phyloP scores from a whole-genome alignment of 2,888 invertebrate species.

The Dicyrtoma fusca region DNA sequence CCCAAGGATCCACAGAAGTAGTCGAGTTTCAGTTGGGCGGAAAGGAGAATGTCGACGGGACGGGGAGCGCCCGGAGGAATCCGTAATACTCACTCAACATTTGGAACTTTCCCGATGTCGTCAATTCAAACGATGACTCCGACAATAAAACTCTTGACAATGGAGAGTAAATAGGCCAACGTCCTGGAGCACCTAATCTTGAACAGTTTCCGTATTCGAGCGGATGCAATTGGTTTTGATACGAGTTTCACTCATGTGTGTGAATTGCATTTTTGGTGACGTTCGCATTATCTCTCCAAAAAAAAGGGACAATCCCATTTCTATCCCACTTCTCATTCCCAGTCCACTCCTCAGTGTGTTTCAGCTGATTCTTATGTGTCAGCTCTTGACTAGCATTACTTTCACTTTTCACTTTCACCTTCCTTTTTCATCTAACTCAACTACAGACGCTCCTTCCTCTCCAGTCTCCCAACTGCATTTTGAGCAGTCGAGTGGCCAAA shows the following conservation, averaged over 20 bases:
- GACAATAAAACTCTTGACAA: slow-evolving; percentile 40
- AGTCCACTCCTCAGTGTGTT: too few relatives aligned
- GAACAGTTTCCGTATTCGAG: slow-evolving; percentile 51
- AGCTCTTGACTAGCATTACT: too few relatives aligned
- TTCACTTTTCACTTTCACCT: too few relatives aligned
- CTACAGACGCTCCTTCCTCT: too few relatives aligned
- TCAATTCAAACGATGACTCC: slow-evolving; percentile 36
- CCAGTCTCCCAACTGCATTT: too few relatives aligned
- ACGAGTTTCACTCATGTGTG: slow-evolving; percentile 32
- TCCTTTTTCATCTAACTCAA: too few relatives aligned
- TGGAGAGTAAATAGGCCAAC: slow-evolving; percentile 42
- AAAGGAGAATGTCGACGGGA: slow-evolving; percentile 2
- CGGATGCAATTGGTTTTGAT: slow-evolving; percentile 51
- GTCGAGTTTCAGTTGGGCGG: slow-evolving; percentile 32
- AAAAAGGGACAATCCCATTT: slow-evolving; percentile 1
- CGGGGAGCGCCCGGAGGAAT: slow-evolving; percentile 31
- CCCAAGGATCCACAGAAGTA: slow-evolving; percentile 3
- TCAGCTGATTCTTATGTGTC: too few relatives aligned
- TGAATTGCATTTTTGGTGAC: slow-evolving; percentile 37
- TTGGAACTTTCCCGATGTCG: slow-evolving; percentile 34
- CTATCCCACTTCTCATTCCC: slow-evolving; percentile 5
- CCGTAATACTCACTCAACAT: slow-evolving; percentile 35
- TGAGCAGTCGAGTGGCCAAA: too few relatives aligned
- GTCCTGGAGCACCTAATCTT: slow-evolving; percentile 39
- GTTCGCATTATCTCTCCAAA: slow-evolving; percentile 8